Percentiles rank a stretch among this genome's conserved stretches.
These are phyloP conservation scores for Cyphomyrus plagiostoma DNA, from an alignment of 2,113 vertebrate species.

Conservation along the genomic window DNA sequence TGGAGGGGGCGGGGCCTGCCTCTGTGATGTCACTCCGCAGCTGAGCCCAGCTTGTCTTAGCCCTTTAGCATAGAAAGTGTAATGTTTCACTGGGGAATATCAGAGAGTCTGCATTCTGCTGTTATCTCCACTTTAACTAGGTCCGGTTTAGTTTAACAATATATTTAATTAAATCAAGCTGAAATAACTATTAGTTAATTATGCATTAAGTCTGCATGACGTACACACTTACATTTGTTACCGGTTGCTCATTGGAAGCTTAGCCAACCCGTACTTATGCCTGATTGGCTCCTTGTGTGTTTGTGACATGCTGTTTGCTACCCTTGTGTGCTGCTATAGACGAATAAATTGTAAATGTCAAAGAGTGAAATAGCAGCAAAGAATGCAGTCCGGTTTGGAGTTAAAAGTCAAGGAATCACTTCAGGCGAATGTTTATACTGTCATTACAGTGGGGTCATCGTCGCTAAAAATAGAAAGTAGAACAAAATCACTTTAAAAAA, in stretches of 20 bases:
- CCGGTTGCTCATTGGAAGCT: not conserved
- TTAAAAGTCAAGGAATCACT: not conserved
- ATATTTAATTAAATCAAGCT: constrained; percentile 21
- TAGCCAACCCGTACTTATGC: not conserved
- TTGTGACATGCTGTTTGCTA: not conserved
- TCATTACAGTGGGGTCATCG: not conserved
- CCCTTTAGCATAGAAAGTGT: not conserved
- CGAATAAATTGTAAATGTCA: not conserved
- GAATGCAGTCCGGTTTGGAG: not conserved
- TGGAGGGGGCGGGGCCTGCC: not conserved
- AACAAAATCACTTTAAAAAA: not conserved
- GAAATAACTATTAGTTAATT: not conserved
- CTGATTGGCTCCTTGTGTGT: not conserved
- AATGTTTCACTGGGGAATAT: not conserved
- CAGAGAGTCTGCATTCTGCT: not conserved
- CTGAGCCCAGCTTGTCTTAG: not conserved
- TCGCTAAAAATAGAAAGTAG: not conserved
- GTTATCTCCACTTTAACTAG: not conserved
- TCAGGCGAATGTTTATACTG: not conserved
- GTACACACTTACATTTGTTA: not conserved
- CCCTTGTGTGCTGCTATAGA: not conserved
- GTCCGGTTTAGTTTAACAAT: not conserved
- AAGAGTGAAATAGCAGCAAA: not conserved
- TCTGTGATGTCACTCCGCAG: not conserved
- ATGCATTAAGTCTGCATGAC: not conserved